These are phyloP conservation scores for Dexiosoma caninum DNA, from an alignment of 2,888 invertebrate species.

Conservation along the genomic window DNA sequence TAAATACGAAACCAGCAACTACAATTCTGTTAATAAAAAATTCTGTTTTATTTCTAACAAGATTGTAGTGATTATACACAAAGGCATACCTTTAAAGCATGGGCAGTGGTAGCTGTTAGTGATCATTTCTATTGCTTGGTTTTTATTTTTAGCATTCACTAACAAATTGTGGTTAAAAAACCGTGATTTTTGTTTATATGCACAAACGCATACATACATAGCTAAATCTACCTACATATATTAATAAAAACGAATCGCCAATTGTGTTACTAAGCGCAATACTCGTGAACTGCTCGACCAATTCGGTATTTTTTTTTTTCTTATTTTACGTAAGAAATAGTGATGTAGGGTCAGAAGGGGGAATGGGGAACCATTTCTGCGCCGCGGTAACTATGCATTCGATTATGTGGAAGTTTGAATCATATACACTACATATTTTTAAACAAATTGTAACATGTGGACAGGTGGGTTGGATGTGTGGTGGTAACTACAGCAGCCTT, in stretches of 20 bases:
- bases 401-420: no score
- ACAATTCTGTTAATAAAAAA: slow-evolving; percentile 16
- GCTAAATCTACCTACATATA: neutral
- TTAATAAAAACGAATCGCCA: neutral
- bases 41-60: slow-evolving; percentile 58
- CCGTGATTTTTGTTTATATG: neutral
- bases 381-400: no score
- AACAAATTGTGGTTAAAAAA: slow-evolving; percentile 4
- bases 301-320: no score
- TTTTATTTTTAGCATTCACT: neutral
- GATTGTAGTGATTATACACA: slow-evolving; percentile 57
- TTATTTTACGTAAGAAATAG: no score
- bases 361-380: no score
- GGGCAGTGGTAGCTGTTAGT: neutral
- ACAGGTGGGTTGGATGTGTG: no score
- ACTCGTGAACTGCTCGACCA: no score
- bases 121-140: slow-evolving; percentile 7
- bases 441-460: no score
- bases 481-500: no score
- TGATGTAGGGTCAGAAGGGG: no score
- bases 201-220: neutral
- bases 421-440: no score
- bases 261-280: no score
- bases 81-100: neutral
- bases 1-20: neutral